phyloP scores from a whole-genome alignment of 2,888 invertebrate genomes.

The Lydus trimaculatus region DNA sequence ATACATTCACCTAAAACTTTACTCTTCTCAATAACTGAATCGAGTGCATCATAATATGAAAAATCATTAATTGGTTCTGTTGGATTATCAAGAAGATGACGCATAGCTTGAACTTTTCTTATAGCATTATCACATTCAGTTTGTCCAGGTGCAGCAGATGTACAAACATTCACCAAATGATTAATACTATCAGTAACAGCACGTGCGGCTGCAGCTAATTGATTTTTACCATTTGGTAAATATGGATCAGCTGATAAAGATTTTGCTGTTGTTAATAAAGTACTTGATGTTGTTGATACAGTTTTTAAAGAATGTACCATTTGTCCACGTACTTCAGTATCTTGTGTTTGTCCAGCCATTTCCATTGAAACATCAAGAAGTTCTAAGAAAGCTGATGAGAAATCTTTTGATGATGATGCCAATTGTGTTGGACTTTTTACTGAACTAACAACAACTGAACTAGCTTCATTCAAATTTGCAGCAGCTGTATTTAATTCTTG shows the following conservation, averaged over 20 bases:
- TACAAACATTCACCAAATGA: slow-evolving; percentile 85
- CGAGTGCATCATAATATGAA: slow-evolving; percentile 93
- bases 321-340: slow-evolving; percentile 76
- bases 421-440: slow-evolving; percentile 75
- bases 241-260: slow-evolving; percentile 88
- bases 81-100: slow-evolving; percentile 83
- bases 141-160: slow-evolving; percentile 92
- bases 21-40: slow-evolving; percentile 88
- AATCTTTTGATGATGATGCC: slow-evolving; percentile 78
- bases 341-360: slow-evolving; percentile 83
- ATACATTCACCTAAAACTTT: slow-evolving; percentile 86
- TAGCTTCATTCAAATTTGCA: slow-evolving; percentile 81
- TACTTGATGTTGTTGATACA: slow-evolving; percentile 86
- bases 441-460: slow-evolving; percentile 81
- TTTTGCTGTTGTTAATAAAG: slow-evolving; percentile 86
- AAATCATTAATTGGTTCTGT: slow-evolving; percentile 87
- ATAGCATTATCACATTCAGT: slow-evolving; percentile 97
- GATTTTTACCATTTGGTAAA: slow-evolving; percentile 90
- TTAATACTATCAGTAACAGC: slow-evolving; percentile 94
- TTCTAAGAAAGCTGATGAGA: slow-evolving; percentile 79
- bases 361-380: slow-evolving; percentile 82
- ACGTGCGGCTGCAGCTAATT: slow-evolving; percentile 85
- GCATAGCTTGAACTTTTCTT: slow-evolving; percentile 86
- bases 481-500: slow-evolving; percentile 86
- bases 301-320: slow-evolving; percentile 89